These are phyloP conservation scores for Cuniculus paca DNA, from an alignment of 2,797 vertebrate species.

Conservation along the genomic window DNA sequence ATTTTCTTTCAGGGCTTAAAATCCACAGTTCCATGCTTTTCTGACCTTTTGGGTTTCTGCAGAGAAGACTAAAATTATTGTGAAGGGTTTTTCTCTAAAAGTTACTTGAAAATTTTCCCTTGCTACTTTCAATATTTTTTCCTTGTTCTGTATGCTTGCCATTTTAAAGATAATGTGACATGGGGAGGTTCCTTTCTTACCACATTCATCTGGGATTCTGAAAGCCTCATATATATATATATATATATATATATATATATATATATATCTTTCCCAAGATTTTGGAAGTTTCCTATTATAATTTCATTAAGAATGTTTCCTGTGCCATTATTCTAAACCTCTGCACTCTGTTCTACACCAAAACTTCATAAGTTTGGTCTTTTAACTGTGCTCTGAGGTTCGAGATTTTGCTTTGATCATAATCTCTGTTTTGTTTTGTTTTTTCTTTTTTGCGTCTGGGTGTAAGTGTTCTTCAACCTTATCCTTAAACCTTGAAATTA, in stretches of 20 bases:
- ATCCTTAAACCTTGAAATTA: background rate
- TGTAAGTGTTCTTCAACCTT: background rate
- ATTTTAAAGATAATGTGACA: background rate
- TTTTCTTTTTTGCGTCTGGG: background rate
- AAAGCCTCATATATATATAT: background rate
- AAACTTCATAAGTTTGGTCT: background rate
- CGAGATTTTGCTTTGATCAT: background rate
- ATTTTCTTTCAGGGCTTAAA: background rate
- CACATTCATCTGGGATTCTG: background rate
- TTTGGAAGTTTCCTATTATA: background rate
- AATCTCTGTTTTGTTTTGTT: background rate
- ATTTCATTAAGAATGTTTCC: background rate
- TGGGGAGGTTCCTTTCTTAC: background rate
- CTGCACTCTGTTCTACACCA: background rate
- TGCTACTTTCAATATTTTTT: background rate
- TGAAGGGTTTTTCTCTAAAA: background rate
- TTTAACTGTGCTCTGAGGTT: background rate
- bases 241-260: background rate
- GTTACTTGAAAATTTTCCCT: background rate
- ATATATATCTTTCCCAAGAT: background rate
- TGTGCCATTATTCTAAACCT: background rate
- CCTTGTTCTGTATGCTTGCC: background rate
- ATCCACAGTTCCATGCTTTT: background rate
- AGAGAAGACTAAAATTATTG: background rate
- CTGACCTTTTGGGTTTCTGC: background rate